Evolutionary conservation across 2,113 vertebrate species (phyloP).

Genomic region (Vimba vimba): DNA sequence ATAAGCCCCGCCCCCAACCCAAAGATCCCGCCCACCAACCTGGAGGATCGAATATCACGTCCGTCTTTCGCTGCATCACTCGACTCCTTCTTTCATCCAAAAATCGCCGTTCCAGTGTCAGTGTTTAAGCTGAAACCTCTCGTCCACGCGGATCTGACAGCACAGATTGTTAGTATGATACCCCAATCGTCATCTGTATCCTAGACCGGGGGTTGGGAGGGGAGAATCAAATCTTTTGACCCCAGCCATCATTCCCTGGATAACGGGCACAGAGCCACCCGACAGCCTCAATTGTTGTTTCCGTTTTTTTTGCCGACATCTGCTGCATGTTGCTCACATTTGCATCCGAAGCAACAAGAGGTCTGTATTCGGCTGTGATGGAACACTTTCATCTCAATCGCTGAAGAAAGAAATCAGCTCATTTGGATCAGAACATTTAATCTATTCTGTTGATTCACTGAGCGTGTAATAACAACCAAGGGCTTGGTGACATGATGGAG

Average conservation of each 20-base stretch:
- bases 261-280: conserved; percentile 36
- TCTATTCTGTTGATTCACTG: conserved; percentile 46
- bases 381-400: conserved; percentile 3
- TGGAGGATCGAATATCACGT: conserved; percentile 53
- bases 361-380: conserved; percentile 34
- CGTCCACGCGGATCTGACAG: conserved; percentile 21
- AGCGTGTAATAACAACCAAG: conserved; percentile 45
- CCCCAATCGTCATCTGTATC: conserved; percentile 22
- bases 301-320: conserved; percentile 11
- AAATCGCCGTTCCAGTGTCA: neutral
- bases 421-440: neutral
- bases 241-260: conserved; percentile 49
- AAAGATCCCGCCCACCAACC: conserved; percentile 38
- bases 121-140: neutral
- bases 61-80: conserved; percentile 43
- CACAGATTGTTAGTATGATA: conserved; percentile 39
- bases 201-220: conserved; percentile 53
- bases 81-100: conserved; percentile 29
- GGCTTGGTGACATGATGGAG: conserved; percentile 75
- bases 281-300: conserved; percentile 35
- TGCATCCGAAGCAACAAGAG: conserved; percentile 1
- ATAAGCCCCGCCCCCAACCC: conserved; percentile 41
- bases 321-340: neutral
- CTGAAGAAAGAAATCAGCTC: conserved; percentile 46
- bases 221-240: conserved; percentile 49